phyloP scores from a whole-genome alignment of 2,888 invertebrate genomes.

The Drosophila ustulata region DNA sequence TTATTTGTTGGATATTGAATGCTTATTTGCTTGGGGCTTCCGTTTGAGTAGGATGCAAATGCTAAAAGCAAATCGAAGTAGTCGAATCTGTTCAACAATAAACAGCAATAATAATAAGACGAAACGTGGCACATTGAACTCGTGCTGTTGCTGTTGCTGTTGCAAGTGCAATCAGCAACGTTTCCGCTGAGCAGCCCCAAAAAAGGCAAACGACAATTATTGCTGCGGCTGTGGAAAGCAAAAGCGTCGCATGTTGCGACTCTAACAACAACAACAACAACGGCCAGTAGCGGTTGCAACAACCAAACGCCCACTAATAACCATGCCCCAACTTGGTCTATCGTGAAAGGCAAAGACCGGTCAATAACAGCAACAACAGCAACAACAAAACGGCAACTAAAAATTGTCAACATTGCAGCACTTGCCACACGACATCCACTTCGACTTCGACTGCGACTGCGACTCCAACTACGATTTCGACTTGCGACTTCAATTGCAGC shows the following conservation, averaged over 20 bases:
- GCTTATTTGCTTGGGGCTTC: constrained; percentile 53
- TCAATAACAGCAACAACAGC: constrained; percentile 32
- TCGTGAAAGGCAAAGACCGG: constrained; percentile 59
- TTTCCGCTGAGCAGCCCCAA: constrained; percentile 69
- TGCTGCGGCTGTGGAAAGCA: constrained; percentile 66
- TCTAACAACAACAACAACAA: constrained; percentile 15
- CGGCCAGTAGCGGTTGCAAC: constrained; percentile 16
- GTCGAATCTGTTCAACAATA: constrained; percentile 43
- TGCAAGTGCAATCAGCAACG: constrained; percentile 58
- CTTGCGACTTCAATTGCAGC: constrained; percentile 26
- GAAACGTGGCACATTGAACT: constrained; percentile 22
- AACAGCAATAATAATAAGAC: constrained; percentile 1
- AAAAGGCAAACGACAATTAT: constrained; percentile 75
- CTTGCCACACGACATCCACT: constrained; percentile 66
- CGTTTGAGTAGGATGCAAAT: constrained; percentile 39
- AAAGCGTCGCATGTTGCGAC: constrained; percentile 40
- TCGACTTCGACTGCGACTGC: constrained; percentile 22
- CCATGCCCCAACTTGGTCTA: constrained; percentile 43
- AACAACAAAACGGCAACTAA: constrained; percentile 33
- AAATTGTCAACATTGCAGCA: constrained; percentile 78
- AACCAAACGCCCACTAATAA: constrained; percentile 48
- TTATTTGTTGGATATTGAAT: constrained; percentile 18
- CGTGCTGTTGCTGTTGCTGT: constrained; percentile 36
- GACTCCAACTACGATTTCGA: constrained; percentile 15
- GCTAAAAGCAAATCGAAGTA: constrained; percentile 28